Percentiles rank a stretch among this genome's conserved stretches.
Evolutionary conservation across 2,113 vertebrate genomes (phyloP).

Genomic region (Pseudorectes ferrugineus): DNA sequence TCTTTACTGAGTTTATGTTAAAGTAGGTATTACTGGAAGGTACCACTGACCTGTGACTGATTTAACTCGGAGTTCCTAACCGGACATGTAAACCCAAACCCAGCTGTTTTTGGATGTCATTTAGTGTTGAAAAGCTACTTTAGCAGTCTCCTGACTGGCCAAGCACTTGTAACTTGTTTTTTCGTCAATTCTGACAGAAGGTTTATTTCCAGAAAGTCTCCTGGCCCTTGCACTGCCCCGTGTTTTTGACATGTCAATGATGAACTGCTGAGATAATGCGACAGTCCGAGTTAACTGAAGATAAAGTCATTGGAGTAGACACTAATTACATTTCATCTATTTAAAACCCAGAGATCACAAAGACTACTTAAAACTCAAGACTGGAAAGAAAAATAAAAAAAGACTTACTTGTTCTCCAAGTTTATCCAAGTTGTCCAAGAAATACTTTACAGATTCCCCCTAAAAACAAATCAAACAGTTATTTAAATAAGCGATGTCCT

Average conservation of each 20-base stretch:
- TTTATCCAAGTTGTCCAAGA: constrained; percentile 98
- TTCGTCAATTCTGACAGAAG: neutral
- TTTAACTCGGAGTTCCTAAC: neutral
- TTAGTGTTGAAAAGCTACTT: neutral
- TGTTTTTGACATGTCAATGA: neutral
- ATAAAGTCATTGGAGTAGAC: neutral
- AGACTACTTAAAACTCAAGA: constrained; percentile 1
- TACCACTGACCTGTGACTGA: neutral
- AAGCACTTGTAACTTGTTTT: neutral
- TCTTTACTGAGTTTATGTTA: neutral
- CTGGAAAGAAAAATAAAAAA: neutral
- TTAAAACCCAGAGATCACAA: constrained; percentile 9
- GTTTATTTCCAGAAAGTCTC: neutral
- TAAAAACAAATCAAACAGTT: constrained; percentile 69
- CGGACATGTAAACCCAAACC: neutral
- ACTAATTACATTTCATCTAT: neutral
- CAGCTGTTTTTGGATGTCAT: neutral
- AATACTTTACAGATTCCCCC: constrained; percentile 99
- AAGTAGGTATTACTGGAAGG: neutral
- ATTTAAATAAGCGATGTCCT: neutral
- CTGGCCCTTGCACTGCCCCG: neutral
- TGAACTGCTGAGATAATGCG: neutral
- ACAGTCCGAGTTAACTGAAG: neutral
- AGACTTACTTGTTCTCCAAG: constrained; percentile 89
- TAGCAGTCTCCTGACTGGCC: neutral